A percentile compares a stretch with the other conserved stretches of the same genome.
Conservation (phyloP, 2,113 vertebrate genomes). For the Gulo gulo region DNA sequence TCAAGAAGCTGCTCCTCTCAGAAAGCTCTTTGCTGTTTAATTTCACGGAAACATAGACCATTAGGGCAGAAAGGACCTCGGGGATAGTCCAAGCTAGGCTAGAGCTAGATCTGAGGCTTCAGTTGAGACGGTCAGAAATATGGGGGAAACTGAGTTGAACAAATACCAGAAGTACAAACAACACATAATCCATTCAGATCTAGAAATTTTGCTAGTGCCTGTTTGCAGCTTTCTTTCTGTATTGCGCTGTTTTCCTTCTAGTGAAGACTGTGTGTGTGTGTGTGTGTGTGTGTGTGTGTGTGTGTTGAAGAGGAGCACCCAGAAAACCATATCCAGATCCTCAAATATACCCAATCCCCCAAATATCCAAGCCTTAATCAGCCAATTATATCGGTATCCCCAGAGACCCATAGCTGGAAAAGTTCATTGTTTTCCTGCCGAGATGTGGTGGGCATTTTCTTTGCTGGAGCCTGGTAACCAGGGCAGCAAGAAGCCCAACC, state of each 20-base stretch:
- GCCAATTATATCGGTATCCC: background rate
- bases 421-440: background rate
- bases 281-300: background rate
- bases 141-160: background rate
- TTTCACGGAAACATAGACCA: background rate
- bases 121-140: background rate
- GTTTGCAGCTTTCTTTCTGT: background rate
- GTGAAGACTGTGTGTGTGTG: background rate
- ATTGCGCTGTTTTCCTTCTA: constrained; percentile 10
- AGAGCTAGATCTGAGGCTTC: background rate
- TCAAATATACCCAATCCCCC: background rate
- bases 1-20: background rate
- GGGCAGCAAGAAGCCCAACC: background rate
- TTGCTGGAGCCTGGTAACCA: background rate
- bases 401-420: background rate
- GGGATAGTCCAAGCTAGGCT: background rate
- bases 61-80: background rate
- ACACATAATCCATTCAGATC: background rate
- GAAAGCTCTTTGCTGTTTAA: background rate
- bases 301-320: background rate
- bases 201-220: constrained; percentile 11
- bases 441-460: constrained; percentile 13
- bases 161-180: background rate
- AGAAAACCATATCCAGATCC: background rate
- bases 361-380: background rate